Evolutionary conservation across 2,888 invertebrate species (phyloP), one percentile per base, ranked within the genome.

Genomic region (Rugalucina vietnamica): DNA sequence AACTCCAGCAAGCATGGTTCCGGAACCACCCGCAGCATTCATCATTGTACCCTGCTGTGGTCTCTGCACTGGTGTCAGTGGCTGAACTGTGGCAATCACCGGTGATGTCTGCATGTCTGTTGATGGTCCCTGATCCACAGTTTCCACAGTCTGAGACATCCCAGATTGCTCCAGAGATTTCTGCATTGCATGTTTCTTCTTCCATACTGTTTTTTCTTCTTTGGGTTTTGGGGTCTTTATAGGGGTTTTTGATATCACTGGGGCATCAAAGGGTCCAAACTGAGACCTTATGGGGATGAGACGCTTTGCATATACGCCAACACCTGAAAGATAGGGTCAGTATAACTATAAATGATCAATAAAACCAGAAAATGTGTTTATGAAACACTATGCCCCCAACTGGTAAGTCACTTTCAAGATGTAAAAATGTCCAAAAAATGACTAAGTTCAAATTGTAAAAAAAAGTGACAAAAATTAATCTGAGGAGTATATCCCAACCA

Each of bases 231-330:
- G 34, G 8, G 32, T 37, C n/a, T 81, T 80, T 29, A 60, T 49
- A 37, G 81, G 76, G 10, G 36, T 24, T 27, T 75, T 81, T 27
- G 86, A 84, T 50, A 86, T 83, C 0, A 90, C 60, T 29, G 91
- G 91, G 8, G 92, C 93, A 71, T 91, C 89, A 49, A 93, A 80
- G 18, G 94, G 94, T 34, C 94, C 94, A 90, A 94, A 94, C 89
- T 91, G 90, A 32, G 93, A 92, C 21, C 93, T 81, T 1, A 88
- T 86, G 69, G 92, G 91, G 37, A 94, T 91, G 5, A 91, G 84
- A 60, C 88, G 90, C 80, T 93, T 93, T 3, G 93, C 90, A 89
- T 92, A 93, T 5, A 94, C 92, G 65, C 93, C 93, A 79, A 78
- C 77, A 43, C 84, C 92, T 92, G 85, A 50, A 81, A 78, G 76